phyloP scores from a whole-genome alignment of 2,113 vertebrate genomes.

The Sminthopsis crassicaudata region DNA sequence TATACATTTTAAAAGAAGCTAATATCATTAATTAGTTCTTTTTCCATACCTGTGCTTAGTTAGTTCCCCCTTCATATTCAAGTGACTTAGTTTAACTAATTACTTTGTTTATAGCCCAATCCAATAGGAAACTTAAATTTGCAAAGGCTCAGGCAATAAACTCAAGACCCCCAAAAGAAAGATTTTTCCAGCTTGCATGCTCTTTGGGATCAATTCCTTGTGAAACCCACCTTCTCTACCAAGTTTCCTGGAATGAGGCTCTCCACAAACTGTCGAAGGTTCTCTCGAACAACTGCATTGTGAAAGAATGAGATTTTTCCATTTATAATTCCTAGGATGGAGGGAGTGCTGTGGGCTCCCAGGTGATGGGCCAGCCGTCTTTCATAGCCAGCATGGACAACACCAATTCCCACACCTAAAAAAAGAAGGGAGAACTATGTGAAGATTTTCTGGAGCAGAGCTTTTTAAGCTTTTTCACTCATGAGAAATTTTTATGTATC shows the following conservation, averaged over 20 bases:
- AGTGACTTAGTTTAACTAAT: neutral
- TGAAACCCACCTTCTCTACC: constrained; percentile 90
- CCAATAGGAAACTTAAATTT: fast-evolving
- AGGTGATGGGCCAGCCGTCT: constrained; percentile 94
- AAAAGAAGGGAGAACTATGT: neutral
- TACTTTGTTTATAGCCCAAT: fast-evolving
- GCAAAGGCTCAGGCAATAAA: fast-evolving
- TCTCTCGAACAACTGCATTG: constrained; percentile 91
- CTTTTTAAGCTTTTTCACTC: too few species aligned
- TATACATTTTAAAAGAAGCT: neutral
- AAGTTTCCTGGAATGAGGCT: constrained; percentile 94
- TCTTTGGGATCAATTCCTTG: neutral
- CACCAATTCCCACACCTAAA: constrained; percentile 95
- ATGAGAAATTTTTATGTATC: too few species aligned
- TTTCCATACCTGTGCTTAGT: neutral
- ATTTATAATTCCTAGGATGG: constrained; percentile 93
- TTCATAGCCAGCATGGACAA: constrained; percentile 95
- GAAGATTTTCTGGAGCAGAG: neutral
- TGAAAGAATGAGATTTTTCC: constrained; percentile 97
- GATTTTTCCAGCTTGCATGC: neutral
- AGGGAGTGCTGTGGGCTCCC: constrained; percentile 94
- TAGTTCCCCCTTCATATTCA: neutral
- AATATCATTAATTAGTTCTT: neutral
- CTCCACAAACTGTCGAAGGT: constrained; percentile 94
- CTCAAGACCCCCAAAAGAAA: neutral